Percentiles rank a stretch among this genome's conserved stretches.
phyloP scores from a whole-genome alignment of 2,888 invertebrate genomes.

The Apamea crenata region DNA sequence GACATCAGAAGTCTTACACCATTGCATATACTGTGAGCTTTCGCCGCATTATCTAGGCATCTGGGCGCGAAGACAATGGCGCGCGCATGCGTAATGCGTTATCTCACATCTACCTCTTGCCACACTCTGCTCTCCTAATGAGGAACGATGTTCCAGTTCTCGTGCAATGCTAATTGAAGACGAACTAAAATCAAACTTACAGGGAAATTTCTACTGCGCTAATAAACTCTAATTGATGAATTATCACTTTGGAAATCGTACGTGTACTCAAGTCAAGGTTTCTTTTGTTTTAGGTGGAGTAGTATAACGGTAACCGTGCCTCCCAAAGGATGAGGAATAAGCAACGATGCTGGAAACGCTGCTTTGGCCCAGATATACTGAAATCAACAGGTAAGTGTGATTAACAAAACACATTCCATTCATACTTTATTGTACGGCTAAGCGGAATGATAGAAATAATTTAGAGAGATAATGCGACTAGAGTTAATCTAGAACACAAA shows the following conservation, averaged over 20 bases:
- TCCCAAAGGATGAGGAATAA: slow-evolving; percentile 89
- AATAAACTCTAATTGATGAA: slow-evolving; percentile 80
- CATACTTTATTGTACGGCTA: slow-evolving; percentile 42
- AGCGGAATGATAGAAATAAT: slow-evolving; percentile 53
- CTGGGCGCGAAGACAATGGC: slow-evolving; percentile 86
- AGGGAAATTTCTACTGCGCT: slow-evolving; percentile 75
- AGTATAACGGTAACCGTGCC: slow-evolving; percentile 76
- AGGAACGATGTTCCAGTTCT: slow-evolving; percentile 85
- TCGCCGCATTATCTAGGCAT: slow-evolving; percentile 81
- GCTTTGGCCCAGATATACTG: slow-evolving; percentile 81
- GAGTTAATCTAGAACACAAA: slow-evolving; percentile 48
- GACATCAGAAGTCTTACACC: slow-evolving; percentile 79
- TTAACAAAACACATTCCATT: slow-evolving; percentile 45
- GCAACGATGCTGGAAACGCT: slow-evolving; percentile 84
- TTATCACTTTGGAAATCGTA: slow-evolving; percentile 49
- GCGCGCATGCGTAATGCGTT: slow-evolving; percentile 89
- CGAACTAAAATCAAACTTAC: slow-evolving; percentile 64
- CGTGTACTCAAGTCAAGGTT: slow-evolving; percentile 58
- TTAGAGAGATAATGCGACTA: slow-evolving; percentile 53
- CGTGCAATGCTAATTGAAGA: slow-evolving; percentile 82
- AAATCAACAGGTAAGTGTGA: slow-evolving; percentile 83
- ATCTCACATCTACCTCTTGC: slow-evolving; percentile 88
- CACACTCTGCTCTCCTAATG: slow-evolving; percentile 88
- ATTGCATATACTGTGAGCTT: slow-evolving; percentile 77
- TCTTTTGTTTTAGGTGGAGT: slow-evolving; percentile 79